phyloP scores from a whole-genome alignment of 92 coral and sea anemone species.

The Parazoanthus atlanticus region DNA sequence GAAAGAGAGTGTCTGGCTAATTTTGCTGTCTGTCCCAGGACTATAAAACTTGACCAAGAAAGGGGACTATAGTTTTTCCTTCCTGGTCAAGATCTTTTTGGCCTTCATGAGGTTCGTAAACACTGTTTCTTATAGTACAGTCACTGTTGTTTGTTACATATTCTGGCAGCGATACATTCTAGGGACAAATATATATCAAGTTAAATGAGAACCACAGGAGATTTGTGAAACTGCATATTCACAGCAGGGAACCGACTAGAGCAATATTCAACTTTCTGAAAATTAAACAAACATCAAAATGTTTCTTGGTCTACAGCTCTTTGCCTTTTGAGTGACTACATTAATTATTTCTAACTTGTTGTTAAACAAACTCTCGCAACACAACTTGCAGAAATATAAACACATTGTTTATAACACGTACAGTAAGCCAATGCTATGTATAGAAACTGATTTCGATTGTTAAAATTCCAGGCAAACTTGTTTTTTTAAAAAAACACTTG shows the following conservation, averaged over 20 bases:
- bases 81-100: neutral
- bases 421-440: neutral
- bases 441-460: neutral
- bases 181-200: neutral
- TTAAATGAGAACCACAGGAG: neutral
- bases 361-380: neutral
- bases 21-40: too few relatives aligned
- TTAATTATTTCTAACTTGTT: neutral
- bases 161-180: neutral
- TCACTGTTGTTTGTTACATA: neutral
- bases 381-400: neutral
- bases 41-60: neutral
- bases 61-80: neutral
- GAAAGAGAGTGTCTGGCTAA: too few relatives aligned
- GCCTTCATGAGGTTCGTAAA: neutral
- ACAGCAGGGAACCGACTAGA: neutral
- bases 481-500: neutral
- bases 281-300: neutral
- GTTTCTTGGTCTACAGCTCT: neutral
- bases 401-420: neutral
- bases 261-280: neutral
- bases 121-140: neutral
- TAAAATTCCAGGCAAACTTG: neutral
- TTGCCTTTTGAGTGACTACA: neutral
- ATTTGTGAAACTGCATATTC: neutral